phyloP scores from a whole-genome alignment of 37 sponge, comb jelly and placozoan species.

The Chondrosia reniformis region DNA sequence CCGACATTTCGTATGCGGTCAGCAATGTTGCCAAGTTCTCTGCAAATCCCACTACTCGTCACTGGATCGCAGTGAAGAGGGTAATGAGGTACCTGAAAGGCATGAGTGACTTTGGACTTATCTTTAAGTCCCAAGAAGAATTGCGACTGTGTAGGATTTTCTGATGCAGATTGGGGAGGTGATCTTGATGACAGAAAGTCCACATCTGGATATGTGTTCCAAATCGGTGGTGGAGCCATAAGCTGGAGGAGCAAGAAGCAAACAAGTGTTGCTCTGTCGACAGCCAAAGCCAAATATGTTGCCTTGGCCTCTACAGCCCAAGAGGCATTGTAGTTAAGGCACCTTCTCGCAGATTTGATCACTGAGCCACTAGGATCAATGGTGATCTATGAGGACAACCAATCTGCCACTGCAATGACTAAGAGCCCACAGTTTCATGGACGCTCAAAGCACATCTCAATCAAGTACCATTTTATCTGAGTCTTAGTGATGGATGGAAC shows the following conservation, averaged over 20 bases:
- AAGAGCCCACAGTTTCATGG: conserved; percentile 29
- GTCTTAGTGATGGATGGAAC: too few species aligned
- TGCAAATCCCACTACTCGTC: conserved; percentile 22
- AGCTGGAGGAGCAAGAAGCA: conserved; percentile 45
- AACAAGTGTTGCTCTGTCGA: conserved; percentile 32
- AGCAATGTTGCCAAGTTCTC: conserved; percentile 34
- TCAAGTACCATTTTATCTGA: conserved; percentile 36
- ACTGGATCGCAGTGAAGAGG: conserved; percentile 36
- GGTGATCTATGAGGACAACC: conserved; percentile 25
- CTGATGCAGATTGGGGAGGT: conserved; percentile 42
- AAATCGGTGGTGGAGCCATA: conserved; percentile 17
- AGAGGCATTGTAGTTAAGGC: conserved; percentile 41
- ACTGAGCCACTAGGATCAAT: conserved; percentile 14
- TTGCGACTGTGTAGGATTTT: conserved; percentile 20
- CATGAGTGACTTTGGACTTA: conserved; percentile 12
- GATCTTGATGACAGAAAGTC: conserved; percentile 11
- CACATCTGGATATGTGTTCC: conserved; percentile 32
- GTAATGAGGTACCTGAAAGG: conserved; percentile 39
- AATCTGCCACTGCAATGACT: conserved; percentile 25
- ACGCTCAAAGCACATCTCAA: conserved; percentile 38
- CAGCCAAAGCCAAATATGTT: conserved; percentile 37
- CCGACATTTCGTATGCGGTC: conserved; percentile 39
- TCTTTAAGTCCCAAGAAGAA: conserved; percentile 1
- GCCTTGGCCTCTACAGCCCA: conserved; percentile 38
- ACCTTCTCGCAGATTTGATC: conserved; percentile 9